A percentile compares a stretch with the other conserved stretches of the same genome.
These are phyloP conservation scores for Oenanthe melanoleuca DNA, from an alignment of 2,113 vertebrate genomes.

Conservation along the genomic window DNA sequence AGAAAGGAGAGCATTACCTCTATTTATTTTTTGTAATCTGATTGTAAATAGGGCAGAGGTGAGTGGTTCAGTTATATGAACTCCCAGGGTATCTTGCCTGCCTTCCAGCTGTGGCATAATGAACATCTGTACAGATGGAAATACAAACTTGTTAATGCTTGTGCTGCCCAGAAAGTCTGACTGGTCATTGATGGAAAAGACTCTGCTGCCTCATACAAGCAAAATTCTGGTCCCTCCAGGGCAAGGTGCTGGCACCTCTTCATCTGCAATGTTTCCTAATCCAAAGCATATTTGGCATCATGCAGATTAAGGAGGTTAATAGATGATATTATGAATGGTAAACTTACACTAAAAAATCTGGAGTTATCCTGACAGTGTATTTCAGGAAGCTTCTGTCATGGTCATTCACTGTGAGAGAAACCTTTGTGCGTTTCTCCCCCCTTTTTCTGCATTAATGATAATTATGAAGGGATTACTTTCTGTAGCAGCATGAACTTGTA, in stretches of 20 bases:
- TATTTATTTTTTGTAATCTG: background rate
- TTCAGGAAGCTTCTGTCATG: background rate
- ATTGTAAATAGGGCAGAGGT: background rate
- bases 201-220: background rate
- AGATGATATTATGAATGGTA: background rate
- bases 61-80: background rate
- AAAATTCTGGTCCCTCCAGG: background rate
- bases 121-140: background rate
- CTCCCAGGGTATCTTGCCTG: background rate
- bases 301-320: background rate
- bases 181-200: background rate
- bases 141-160: background rate
- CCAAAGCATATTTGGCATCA: background rate
- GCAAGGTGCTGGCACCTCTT: background rate
- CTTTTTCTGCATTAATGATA: background rate
- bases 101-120: background rate
- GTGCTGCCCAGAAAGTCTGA: background rate
- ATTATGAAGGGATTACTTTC: background rate
- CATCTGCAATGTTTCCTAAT: background rate
- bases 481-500: background rate
- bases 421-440: rapidly evolving
- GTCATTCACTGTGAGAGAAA: background rate
- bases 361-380: background rate
- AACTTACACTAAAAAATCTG: background rate
- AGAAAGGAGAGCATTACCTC: background rate